Conservation (phyloP, 1,140 invertebrate species). For the Bombus impatiens region DNA sequence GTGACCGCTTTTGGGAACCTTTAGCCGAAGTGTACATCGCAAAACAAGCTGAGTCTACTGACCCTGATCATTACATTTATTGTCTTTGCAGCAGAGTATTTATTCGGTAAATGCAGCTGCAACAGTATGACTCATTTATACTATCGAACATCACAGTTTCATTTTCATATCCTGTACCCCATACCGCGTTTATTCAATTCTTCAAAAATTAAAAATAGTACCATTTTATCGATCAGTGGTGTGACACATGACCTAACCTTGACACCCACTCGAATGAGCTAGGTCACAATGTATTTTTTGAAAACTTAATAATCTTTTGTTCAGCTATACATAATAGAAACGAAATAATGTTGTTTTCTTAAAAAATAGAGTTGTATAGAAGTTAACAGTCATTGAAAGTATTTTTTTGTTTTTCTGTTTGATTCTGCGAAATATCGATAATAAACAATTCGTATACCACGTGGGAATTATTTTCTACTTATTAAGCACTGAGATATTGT, state of each 20-base stretch:
- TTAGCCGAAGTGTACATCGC: constrained; percentile 78
- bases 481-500: not conserved
- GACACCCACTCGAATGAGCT: constrained; percentile 60
- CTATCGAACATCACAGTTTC: not conserved
- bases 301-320: not conserved
- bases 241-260: constrained; percentile 77
- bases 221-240: constrained; percentile 73
- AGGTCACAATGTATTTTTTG: constrained; percentile 31
- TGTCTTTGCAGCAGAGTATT: constrained; percentile 78
- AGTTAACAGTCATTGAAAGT: not conserved
- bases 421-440: not conserved
- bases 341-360: not conserved
- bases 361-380: not conserved
- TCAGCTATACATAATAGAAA: not conserved
- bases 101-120: constrained; percentile 69
- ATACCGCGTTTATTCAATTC: not conserved
- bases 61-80: constrained; percentile 76
- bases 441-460: constrained; percentile 15
- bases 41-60: constrained; percentile 66
- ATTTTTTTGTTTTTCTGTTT: not conserved
- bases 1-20: constrained; percentile 77
- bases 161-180: not conserved
- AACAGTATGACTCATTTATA: constrained; percentile 1
- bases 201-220: constrained; percentile 32
- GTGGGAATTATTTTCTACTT: not conserved